Evolutionary conservation across 2,888 invertebrate genomes (phyloP).

Genomic region (Aphodius sticticus): DNA sequence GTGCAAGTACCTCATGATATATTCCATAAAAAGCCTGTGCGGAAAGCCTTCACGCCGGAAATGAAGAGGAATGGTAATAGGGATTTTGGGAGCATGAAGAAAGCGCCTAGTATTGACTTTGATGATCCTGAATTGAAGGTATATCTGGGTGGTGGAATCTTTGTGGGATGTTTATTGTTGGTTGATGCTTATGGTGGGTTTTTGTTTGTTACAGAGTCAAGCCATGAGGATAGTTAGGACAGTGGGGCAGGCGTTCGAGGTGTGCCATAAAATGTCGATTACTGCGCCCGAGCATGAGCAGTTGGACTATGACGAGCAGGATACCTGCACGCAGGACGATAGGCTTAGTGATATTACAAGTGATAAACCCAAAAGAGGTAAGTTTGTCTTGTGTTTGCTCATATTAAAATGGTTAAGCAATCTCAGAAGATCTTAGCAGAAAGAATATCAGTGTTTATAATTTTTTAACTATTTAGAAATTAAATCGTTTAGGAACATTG

Average conservation of each 20-base stretch:
- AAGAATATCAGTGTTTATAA: too few relatives aligned
- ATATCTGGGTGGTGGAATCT: constrained; percentile 32
- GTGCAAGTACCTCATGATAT: constrained; percentile 38
- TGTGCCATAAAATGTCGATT: constrained; percentile 94
- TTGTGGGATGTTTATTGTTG: neutral
- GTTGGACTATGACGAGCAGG: constrained; percentile 63
- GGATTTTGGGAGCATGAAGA: constrained; percentile 49
- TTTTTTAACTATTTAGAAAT: too few relatives aligned
- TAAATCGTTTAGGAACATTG: too few relatives aligned
- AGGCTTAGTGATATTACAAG: constrained; percentile 60
- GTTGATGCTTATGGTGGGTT: constrained; percentile 15
- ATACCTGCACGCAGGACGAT: constrained; percentile 60
- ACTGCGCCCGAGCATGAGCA: constrained; percentile 58
- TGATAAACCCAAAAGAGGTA: constrained; percentile 69
- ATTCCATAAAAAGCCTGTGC: constrained; percentile 30
- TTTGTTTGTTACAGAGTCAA: constrained; percentile 77
- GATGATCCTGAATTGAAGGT: constrained; percentile 70
- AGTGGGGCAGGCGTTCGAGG: constrained; percentile 99
- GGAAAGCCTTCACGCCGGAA: constrained; percentile 44
- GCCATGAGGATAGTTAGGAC: constrained; percentile 98
- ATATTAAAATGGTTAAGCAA: too few relatives aligned
- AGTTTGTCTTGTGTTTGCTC: constrained; percentile 35
- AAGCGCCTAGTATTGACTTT: constrained; percentile 65
- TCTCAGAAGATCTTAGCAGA: too few relatives aligned
- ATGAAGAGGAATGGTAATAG: constrained; percentile 52